phyloP scores from a whole-genome alignment of 2,113 vertebrate species.

The Ceuthmochares aereus region DNA sequence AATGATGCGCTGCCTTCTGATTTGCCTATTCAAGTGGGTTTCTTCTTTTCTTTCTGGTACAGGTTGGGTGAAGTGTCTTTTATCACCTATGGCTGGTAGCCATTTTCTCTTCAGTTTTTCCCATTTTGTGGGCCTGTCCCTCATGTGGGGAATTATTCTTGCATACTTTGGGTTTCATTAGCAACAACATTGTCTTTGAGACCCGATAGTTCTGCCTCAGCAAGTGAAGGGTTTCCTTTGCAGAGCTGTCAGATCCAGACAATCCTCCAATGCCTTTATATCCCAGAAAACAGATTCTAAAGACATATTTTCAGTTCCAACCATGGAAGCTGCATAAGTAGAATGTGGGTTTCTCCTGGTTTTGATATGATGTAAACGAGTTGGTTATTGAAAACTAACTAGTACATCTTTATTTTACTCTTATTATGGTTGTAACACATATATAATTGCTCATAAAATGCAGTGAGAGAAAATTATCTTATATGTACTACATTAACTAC shows the following conservation, averaged over 20 bases:
- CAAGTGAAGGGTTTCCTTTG: not conserved
- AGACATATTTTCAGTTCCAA: not conserved
- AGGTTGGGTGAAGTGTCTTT: not conserved
- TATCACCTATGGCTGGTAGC: not conserved
- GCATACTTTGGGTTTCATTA: not conserved
- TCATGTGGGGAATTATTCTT: not conserved
- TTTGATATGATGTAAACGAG: not conserved
- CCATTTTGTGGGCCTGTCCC: not conserved
- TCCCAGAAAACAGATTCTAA: not conserved
- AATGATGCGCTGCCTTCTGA: not conserved
- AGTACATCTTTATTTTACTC: not conserved
- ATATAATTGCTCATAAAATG: not conserved
- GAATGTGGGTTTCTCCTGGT: not conserved
- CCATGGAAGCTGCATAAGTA: not conserved
- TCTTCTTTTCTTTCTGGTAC: not conserved
- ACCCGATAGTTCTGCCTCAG: not conserved
- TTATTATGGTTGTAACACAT: not conserved
- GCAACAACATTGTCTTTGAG: not conserved
- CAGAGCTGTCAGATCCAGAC: not conserved
- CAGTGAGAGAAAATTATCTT: not conserved
- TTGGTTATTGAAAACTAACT: not conserved
- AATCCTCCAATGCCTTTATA: not conserved
- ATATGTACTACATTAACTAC: not conserved
- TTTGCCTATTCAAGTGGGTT: not conserved
- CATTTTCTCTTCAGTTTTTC: not conserved